phyloP scores from a whole-genome alignment of 2,888 invertebrate genomes.

The Andricus quercusramuli region DNA sequence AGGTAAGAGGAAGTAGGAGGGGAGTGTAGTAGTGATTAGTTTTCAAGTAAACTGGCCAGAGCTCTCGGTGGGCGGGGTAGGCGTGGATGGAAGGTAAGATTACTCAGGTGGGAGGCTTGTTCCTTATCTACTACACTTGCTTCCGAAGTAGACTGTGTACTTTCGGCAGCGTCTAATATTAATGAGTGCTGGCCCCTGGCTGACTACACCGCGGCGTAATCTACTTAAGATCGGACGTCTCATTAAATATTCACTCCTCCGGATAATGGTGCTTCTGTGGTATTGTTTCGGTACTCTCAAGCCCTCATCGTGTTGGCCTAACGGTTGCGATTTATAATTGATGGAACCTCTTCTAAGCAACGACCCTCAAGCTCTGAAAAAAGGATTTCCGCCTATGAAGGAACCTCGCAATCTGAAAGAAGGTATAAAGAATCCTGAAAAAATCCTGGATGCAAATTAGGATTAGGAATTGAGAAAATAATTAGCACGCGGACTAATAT shows the following conservation, averaged over 20 bases:
- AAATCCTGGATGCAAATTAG: not conserved
- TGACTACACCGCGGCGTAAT: slow-evolving; percentile 54
- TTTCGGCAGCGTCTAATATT: slow-evolving; percentile 58
- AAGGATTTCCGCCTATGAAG: not conserved
- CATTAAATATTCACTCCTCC: slow-evolving; percentile 57
- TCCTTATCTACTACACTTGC: slow-evolving; percentile 14
- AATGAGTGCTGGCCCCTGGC: slow-evolving; percentile 54
- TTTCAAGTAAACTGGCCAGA: slow-evolving; percentile 52
- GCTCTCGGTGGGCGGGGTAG: not conserved
- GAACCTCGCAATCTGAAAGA: not conserved
- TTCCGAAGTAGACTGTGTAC: slow-evolving; percentile 47
- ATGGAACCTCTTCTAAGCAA: not conserved
- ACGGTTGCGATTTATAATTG: not conserved
- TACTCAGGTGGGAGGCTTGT: slow-evolving; percentile 8
- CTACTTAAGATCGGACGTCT: slow-evolving; percentile 60
- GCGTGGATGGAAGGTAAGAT: not conserved
- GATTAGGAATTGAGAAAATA: not conserved
- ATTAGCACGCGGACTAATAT: not conserved
- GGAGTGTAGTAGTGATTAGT: slow-evolving; percentile 55
- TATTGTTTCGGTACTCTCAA: slow-evolving; percentile 52
- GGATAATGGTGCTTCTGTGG: slow-evolving; percentile 55
- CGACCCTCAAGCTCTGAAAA: slow-evolving; percentile 7
- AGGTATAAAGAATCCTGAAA: not conserved
- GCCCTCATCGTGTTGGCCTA: slow-evolving; percentile 17
- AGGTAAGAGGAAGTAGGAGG: slow-evolving; percentile 24